A percentile compares a stretch with the other conserved stretches of the same genome.
Conservation (phyloP, 2,888 invertebrate species). For the Neoascia interrupta region DNA sequence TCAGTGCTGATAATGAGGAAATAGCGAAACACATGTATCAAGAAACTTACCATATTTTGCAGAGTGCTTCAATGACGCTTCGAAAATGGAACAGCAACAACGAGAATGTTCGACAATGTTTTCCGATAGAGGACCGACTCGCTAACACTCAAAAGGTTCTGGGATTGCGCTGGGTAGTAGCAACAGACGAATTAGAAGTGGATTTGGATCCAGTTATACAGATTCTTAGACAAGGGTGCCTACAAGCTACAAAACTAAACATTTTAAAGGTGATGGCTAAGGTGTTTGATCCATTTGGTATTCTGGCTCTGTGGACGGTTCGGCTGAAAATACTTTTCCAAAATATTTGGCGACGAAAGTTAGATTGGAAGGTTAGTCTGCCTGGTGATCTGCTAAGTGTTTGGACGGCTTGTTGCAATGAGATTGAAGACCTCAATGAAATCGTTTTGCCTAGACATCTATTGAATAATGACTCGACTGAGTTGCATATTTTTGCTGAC, state of each 20-base stretch:
- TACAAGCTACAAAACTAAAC: constrained; percentile 7
- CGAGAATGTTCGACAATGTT: no score
- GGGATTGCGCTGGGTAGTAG: neutral
- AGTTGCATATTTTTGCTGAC: constrained; percentile 33
- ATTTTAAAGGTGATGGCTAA: constrained; percentile 28
- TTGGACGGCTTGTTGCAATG: constrained; percentile 13
- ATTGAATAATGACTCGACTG: neutral
- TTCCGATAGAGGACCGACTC: neutral
- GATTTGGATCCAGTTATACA: constrained; percentile 4
- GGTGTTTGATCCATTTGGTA: constrained; percentile 33
- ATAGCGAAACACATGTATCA: neutral
- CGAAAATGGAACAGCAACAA: constrained; percentile 14
- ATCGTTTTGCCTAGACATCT: constrained; percentile 1
- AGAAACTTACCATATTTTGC: neutral
- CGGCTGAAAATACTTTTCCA: constrained; percentile 30
- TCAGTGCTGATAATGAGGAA: neutral
- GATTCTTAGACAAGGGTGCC: neutral
- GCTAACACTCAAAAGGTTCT: neutral
- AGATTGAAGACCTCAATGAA: constrained; percentile 1
- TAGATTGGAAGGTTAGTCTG: constrained; percentile 21
- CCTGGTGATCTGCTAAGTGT: constrained; percentile 4
- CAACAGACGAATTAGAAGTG: constrained; percentile 31
- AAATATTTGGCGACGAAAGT: constrained; percentile 18
- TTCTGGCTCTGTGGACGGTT: constrained; percentile 17
- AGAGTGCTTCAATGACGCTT: neutral